A percentile compares a stretch with the other conserved stretches of the same genome.
Conservation (phyloP, 2,888 invertebrate species). For the Chorisops tibialis region DNA sequence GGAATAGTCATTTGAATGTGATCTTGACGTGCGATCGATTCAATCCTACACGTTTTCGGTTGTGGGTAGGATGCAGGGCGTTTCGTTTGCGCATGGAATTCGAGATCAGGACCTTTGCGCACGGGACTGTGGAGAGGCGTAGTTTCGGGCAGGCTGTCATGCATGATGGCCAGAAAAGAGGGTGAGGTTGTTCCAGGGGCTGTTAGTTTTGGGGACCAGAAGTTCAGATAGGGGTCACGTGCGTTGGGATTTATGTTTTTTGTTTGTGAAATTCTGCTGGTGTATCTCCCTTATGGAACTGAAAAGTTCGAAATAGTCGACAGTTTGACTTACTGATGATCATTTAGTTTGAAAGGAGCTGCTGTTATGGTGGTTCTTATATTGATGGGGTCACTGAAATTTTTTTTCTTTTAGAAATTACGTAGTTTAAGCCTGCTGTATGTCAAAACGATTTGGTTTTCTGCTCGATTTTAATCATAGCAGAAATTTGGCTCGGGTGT, state of each 20-base stretch:
- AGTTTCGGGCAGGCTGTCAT: too few species aligned
- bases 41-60: too few species aligned
- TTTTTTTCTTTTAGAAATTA: too few species aligned
- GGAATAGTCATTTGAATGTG: not conserved
- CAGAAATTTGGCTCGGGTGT: too few species aligned
- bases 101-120: conserved; percentile 19
- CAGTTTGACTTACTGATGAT: conserved; percentile 14
- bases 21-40: not conserved
- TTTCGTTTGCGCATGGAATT: too few species aligned
- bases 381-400: not conserved
- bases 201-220: conserved; percentile 28
- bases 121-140: conserved; percentile 4
- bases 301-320: not conserved
- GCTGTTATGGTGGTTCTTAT: not conserved
- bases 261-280: conserved; percentile 11
- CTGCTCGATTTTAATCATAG: too few species aligned
- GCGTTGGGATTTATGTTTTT: conserved; percentile 27
- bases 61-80: too few species aligned
- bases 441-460: too few species aligned
- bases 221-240: conserved; percentile 46
- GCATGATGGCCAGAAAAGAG: too few species aligned
- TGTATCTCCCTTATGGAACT: not conserved
- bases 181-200: too few species aligned
- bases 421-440: too few species aligned
- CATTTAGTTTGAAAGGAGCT: conserved; percentile 4